Percentiles rank a stretch among this genome's conserved stretches.
These are phyloP conservation scores for Hyles lineata DNA, from an alignment of 2,888 invertebrate genomes.

Conservation along the genomic window DNA sequence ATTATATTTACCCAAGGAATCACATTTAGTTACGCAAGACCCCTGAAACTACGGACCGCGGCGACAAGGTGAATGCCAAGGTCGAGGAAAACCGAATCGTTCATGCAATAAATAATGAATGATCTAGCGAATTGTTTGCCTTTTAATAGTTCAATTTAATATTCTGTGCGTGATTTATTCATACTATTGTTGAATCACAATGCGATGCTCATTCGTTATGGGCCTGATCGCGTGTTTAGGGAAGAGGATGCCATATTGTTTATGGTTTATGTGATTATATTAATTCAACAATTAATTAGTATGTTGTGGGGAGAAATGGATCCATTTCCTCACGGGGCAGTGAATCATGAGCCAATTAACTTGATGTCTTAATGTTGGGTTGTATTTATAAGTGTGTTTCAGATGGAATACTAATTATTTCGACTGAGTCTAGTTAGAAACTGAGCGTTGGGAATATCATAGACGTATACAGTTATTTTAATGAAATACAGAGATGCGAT, in stretches of 20 bases:
- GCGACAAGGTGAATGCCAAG: slow-evolving; percentile 56
- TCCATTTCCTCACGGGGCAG: not conserved
- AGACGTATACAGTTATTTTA: not conserved
- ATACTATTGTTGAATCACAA: slow-evolving; percentile 31
- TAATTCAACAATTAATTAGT: slow-evolving; percentile 22
- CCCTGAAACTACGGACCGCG: slow-evolving; percentile 25
- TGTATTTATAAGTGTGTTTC: not conserved
- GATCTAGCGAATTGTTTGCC: slow-evolving; percentile 32
- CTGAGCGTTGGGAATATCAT: not conserved
- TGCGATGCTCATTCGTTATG: slow-evolving; percentile 25
- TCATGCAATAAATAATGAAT: slow-evolving; percentile 37
- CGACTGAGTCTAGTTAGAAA: not conserved
- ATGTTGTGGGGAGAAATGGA: not conserved
- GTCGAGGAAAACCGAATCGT: slow-evolving; percentile 44
- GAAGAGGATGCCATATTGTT: slow-evolving; percentile 26
- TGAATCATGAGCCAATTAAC: slow-evolving; percentile 16
- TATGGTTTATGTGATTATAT: slow-evolving; percentile 20
- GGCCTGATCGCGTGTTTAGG: slow-evolving; percentile 16
- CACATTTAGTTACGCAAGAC: not conserved
- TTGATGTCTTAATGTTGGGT: not conserved
- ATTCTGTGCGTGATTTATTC: slow-evolving; percentile 33
- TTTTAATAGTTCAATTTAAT: slow-evolving; percentile 32
- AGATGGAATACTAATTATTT: not conserved
- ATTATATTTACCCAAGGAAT: not conserved
- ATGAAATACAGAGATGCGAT: too few species aligned